Conservation (phyloP, 2,113 vertebrate species). For the Odontesthes bonariensis region DNA sequence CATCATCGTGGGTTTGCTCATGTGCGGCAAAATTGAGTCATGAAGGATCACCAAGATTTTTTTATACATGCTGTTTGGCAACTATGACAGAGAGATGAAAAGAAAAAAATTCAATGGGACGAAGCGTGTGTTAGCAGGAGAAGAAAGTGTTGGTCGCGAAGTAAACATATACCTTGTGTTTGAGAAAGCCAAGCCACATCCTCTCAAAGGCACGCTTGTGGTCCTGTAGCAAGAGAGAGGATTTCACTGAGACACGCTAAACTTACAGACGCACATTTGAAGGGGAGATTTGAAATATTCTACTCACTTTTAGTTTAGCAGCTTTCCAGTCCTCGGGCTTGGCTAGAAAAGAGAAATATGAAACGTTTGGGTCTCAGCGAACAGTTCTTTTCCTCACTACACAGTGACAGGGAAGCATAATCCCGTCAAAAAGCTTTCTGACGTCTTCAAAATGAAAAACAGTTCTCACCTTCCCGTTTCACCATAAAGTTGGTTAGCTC, state of each 20-base stretch:
- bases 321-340: constrained; percentile 89
- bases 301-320: constrained; percentile 86
- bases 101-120: background rate
- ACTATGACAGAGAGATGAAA: constrained; percentile 72
- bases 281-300: background rate
- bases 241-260: background rate
- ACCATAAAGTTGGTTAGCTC: constrained; percentile 86
- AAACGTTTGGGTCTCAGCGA: background rate
- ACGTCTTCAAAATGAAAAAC: background rate
- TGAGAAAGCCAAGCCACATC: constrained; percentile 94
- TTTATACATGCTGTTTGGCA: constrained; percentile 91
- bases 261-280: background rate
- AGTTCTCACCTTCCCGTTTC: constrained; percentile 83
- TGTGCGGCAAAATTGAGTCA: constrained; percentile 90
- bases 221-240: constrained; percentile 80
- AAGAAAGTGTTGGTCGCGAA: background rate
- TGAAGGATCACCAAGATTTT: constrained; percentile 92
- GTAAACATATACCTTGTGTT: constrained; percentile 86
- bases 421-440: background rate
- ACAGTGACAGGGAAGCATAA: background rate
- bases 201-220: constrained; percentile 89
- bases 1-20: constrained; percentile 93
- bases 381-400: background rate
- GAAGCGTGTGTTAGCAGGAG: background rate
- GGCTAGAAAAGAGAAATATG: constrained; percentile 66